Evolutionary conservation across 2,113 vertebrate species (phyloP), one percentile per base, ranked within the genome.

Genomic region (Heterochromis multidens): DNA sequence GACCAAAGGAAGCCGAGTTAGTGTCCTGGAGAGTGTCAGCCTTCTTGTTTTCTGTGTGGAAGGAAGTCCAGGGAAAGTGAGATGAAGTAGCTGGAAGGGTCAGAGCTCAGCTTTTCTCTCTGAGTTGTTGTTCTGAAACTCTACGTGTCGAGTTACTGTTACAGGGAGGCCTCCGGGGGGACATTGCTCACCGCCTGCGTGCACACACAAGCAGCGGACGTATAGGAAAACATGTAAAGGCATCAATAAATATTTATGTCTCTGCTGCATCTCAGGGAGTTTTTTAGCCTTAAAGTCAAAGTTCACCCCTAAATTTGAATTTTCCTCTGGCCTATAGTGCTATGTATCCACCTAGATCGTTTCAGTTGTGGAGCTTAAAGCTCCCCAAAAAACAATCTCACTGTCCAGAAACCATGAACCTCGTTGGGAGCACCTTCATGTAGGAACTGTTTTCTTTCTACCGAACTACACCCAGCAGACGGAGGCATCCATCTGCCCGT

Each of bases 81-180:
- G 43, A 77, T 8, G 78, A 81, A 85, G 65, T 76, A 83, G 74
- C 56, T 1, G 29, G 59, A 67, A 70, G 35, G 83, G 83, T 89
- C 85, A 83, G n/a, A 85, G 56, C 14, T 3, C 52, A 56, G 86
- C 11, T 37, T 83, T 67, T 82, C 29, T 81, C 78, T 81, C 19
- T 7, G 4, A 57, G 87, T 49, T 57, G 82, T 87, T 92, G 74
- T 91, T 93, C 67, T 90, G 91, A 89, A 91, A 94, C 90, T 90
- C 85, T 89, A 72, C 23, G 80, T 87, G 84, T 94, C 65, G 9
- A 74, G 89, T 94, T 94, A 90, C 91, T 80, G 85, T 86, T 79
- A 37, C 70, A 80, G 49, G n/a, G 83, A 65, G 84, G 77, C 78
- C 82, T 88, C 81, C 3, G 5, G 58, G 72, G 77, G 80, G 29